These are phyloP conservation scores for Oscheius sp. DNA, from an alignment of 2,888 invertebrate species.

Conservation along the genomic window DNA sequence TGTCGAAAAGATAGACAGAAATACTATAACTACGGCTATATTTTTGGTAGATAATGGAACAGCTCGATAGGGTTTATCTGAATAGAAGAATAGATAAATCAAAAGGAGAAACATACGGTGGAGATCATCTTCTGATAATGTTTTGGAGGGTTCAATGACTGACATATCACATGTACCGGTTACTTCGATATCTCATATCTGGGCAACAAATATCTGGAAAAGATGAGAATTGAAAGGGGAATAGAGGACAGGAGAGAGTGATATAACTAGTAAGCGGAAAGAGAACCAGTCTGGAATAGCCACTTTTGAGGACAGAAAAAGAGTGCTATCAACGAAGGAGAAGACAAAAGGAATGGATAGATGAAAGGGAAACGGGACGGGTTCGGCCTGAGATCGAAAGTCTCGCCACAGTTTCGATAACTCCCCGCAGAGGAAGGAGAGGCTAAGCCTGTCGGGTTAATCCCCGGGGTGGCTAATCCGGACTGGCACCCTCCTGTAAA, in stretches of 20 bases:
- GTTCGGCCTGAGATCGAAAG: conserved; percentile 9
- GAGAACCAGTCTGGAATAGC: neutral
- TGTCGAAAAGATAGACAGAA: conserved; percentile 51
- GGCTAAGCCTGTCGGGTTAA: neutral
- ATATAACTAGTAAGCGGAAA: neutral
- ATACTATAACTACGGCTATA: conserved; percentile 40
- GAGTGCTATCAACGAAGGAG: neutral
- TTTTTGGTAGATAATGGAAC: conserved; percentile 50
- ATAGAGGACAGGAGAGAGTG: neutral
- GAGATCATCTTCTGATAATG: too few relatives aligned
- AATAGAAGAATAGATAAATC: too few relatives aligned
- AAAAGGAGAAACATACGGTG: too few relatives aligned
- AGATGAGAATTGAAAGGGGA: too few relatives aligned
- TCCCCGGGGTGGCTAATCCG: too few relatives aligned
- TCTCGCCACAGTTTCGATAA: conserved; percentile 10
- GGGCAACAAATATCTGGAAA: neutral
- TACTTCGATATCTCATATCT: conserved; percentile 7
- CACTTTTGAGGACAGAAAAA: neutral
- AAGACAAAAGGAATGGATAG: conserved; percentile 11
- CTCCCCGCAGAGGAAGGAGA: neutral
- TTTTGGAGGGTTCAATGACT: conserved; percentile 2
- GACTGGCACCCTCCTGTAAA: neutral
- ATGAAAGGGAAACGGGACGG: neutral
- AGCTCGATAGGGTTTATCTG: conserved; percentile 41
- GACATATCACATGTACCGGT: conserved; percentile 17